Evolutionary conservation across 2,113 vertebrate species (phyloP).

Genomic region (Chloebia gouldiae): DNA sequence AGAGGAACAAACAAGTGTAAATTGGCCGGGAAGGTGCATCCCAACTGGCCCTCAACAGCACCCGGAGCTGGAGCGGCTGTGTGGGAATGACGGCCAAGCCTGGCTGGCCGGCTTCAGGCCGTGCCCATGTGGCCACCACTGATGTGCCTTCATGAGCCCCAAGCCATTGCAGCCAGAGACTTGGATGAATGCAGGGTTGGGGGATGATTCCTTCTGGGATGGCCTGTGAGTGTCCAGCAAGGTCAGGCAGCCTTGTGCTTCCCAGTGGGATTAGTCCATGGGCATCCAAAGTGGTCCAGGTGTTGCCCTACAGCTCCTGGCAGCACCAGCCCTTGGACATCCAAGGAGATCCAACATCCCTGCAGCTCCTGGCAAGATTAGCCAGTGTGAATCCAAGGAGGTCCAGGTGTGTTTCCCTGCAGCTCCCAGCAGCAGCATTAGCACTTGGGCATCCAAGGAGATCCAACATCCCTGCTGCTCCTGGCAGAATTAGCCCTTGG

Average conservation of each 20-base stretch:
- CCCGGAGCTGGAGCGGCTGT: background rate
- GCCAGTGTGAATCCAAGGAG: background rate
- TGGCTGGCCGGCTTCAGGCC: background rate
- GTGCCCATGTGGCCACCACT: background rate
- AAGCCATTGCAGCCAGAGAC: background rate
- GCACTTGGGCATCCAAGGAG: accelerated
- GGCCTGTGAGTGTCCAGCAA: background rate
- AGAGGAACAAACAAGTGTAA: background rate
- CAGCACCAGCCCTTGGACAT: background rate
- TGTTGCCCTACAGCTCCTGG: accelerated
- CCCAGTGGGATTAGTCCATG: accelerated
- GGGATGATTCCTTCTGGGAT: background rate
- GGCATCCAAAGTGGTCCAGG: background rate
- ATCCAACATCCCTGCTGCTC: background rate
- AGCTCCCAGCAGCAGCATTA: accelerated
- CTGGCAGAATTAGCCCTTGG: background rate
- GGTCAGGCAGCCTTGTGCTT: background rate
- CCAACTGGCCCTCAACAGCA: background rate
- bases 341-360: background rate
- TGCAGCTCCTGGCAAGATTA: background rate
- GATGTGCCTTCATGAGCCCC: background rate
- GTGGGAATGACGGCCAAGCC: background rate
- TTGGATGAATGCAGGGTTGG: accelerated
- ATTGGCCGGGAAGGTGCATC: background rate
- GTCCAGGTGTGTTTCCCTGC: background rate